phyloP scores from a whole-genome alignment of 2,797 vertebrate species.

The Kryptopterus vitreolus region DNA sequence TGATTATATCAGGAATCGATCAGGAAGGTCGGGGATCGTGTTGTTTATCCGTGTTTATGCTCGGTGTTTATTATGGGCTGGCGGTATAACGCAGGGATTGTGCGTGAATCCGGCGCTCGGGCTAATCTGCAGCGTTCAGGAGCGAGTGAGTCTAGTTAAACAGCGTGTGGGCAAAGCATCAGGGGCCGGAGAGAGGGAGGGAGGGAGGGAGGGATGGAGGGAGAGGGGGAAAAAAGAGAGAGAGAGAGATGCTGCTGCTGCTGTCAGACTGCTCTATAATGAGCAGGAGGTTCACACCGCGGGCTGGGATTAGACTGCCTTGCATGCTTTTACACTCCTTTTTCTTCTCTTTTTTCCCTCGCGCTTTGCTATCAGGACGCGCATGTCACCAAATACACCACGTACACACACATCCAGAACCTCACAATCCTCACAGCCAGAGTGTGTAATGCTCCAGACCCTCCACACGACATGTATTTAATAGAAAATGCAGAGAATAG shows the following conservation, averaged over 20 bases:
- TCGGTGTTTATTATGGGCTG: too few relatives aligned
- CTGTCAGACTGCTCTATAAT: slow-evolving; percentile 24
- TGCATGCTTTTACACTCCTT: background rate
- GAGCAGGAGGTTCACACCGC: slow-evolving; percentile 21
- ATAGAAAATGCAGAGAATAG: slow-evolving; percentile 4
- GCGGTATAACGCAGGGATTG: background rate
- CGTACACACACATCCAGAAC: background rate
- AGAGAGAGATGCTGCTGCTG: slow-evolving; percentile 8
- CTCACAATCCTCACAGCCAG: background rate
- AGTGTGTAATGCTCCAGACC: background rate
- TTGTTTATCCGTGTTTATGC: too few relatives aligned
- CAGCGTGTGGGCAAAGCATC: background rate
- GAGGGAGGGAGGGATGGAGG: background rate
- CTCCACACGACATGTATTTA: background rate
- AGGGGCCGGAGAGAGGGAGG: background rate
- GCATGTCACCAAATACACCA: slow-evolving; percentile 1
- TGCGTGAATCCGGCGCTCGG: background rate
- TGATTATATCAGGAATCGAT: too few relatives aligned
- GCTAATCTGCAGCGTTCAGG: background rate
- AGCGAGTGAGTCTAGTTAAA: background rate
- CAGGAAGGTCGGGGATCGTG: too few relatives aligned
- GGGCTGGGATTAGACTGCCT: background rate
- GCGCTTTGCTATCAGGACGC: background rate
- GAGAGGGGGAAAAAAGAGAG: background rate
- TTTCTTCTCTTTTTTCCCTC: background rate